Conservation (phyloP, 2,113 vertebrate species). For the Salminus brasiliensis region DNA sequence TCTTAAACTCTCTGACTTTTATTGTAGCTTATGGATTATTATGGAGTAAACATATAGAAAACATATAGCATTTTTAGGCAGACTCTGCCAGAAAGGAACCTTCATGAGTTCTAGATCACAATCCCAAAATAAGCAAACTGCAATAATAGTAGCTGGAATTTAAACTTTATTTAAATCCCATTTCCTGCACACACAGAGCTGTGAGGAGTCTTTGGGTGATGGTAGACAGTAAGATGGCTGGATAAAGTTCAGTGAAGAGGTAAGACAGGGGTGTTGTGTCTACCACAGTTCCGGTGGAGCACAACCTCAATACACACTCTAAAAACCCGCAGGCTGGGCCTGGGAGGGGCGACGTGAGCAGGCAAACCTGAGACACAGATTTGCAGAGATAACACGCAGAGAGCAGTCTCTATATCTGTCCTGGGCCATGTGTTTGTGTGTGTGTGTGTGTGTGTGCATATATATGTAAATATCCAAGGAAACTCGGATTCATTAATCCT, state of each 20-base stretch:
- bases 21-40: too few species aligned
- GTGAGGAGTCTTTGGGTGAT: too few species aligned
- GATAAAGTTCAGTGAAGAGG: constrained; percentile 15
- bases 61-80: too few species aligned
- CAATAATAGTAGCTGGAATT: too few species aligned
- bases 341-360: constrained; percentile 37
- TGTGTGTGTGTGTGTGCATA: neutral
- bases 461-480: too few species aligned
- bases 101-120: too few species aligned
- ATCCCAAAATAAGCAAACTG: too few species aligned
- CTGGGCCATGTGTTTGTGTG: neutral
- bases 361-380: constrained; percentile 23
- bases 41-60: too few species aligned
- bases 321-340: neutral
- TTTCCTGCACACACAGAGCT: neutral
- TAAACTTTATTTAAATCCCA: neutral
- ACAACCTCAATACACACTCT: neutral
- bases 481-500: too few species aligned
- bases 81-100: too few species aligned
- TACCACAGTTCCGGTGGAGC: constrained; percentile 20
- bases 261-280: constrained; percentile 24
- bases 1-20: too few species aligned
- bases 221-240: constrained; percentile 5
- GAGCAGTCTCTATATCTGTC: neutral
- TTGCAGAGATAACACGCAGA: constrained; percentile 8